phyloP scores from a whole-genome alignment of 2,888 invertebrate species.

The Monoplex corrugatus region DNA sequence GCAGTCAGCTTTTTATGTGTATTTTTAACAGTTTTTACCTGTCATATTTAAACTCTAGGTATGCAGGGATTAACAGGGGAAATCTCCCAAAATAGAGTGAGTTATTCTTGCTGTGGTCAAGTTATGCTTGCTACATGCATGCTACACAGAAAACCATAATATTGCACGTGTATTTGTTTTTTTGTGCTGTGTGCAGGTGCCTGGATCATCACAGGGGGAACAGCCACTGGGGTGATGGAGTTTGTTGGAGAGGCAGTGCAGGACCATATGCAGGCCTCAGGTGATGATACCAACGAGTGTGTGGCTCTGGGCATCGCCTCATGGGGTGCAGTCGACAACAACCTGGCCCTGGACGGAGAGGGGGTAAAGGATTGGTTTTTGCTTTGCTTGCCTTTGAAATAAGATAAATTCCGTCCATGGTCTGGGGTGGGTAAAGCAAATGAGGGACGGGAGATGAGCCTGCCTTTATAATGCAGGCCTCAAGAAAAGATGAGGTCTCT shows the following conservation, averaged over 20 bases:
- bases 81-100: no score
- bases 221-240: constrained; percentile 80
- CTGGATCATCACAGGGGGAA: constrained; percentile 81
- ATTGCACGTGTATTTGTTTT: background rate
- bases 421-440: background rate
- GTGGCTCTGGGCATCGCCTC: constrained; percentile 79
- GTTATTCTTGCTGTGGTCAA: no score
- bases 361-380: constrained; percentile 61
- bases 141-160: no score
- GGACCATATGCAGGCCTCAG: constrained; percentile 74
- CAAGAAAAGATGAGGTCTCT: no score
- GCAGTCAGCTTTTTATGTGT: no score
- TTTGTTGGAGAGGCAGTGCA: constrained; percentile 81
- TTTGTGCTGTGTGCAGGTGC: constrained; percentile 71
- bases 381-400: background rate
- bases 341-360: constrained; percentile 72
- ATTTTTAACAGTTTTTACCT: no score
- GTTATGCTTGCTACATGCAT: no score
- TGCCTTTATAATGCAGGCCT: no score
- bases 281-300: constrained; percentile 66
- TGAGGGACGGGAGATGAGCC: no score
- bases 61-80: no score
- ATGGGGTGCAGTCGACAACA: constrained; percentile 79
- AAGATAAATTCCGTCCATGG: background rate
- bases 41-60: no score